phyloP scores from a whole-genome alignment of 2,888 invertebrate genomes.

The Anthrax anthrax region DNA sequence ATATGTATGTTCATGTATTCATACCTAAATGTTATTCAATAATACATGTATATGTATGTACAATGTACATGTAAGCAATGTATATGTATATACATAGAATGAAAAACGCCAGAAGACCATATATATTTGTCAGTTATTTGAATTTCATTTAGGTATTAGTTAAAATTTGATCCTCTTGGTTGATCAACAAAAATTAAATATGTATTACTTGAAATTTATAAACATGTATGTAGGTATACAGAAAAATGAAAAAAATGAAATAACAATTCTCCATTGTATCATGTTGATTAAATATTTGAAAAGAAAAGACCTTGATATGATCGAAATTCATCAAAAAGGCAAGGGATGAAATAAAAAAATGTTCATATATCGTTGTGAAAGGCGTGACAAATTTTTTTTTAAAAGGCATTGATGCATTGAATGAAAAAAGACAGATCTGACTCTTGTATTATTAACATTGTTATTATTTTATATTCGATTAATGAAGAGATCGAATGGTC shows the following conservation, averaged over 20 bases:
- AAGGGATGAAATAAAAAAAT: slow-evolving; percentile 2
- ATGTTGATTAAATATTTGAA: too few species aligned
- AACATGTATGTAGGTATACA: too few species aligned
- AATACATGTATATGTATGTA: too few species aligned
- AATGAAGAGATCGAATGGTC: background rate
- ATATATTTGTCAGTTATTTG: background rate
- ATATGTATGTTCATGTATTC: background rate
- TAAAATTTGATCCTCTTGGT: background rate
- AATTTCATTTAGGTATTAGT: background rate
- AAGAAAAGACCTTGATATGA: background rate
- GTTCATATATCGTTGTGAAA: slow-evolving; percentile 1
- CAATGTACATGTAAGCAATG: too few species aligned
- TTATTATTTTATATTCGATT: background rate
- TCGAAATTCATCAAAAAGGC: background rate
- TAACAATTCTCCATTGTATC: too few species aligned
- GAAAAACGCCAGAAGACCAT: background rate
- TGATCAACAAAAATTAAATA: background rate
- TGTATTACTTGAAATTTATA: too few species aligned
- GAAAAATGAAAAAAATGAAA: too few species aligned
- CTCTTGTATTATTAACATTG: background rate
- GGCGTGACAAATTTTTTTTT: slow-evolving; percentile 7
- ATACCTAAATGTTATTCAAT: too few species aligned
- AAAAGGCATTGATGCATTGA: background rate
- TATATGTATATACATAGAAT: too few species aligned
- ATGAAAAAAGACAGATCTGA: background rate